These are phyloP conservation scores for Siphamia tubifer DNA, from an alignment of 2,113 vertebrate species.

Conservation along the genomic window DNA sequence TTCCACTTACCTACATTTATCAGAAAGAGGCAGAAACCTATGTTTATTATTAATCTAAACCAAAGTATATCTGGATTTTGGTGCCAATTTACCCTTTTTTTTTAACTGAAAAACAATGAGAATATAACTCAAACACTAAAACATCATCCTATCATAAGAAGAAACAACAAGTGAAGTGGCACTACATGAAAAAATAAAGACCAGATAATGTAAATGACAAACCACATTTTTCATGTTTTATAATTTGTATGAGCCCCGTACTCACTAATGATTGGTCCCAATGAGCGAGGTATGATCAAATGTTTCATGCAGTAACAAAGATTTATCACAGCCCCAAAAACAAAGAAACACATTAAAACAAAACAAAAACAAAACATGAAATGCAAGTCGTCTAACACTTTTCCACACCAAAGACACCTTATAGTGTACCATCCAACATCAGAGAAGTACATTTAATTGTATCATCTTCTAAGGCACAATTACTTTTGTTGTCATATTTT, in stretches of 20 bases:
- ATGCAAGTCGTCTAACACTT: not conserved
- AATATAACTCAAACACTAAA: constrained; percentile 10
- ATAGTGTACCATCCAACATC: constrained; percentile 1
- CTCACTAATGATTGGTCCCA: constrained; percentile 60
- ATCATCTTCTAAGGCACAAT: constrained; percentile 76
- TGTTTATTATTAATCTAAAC: not conserved
- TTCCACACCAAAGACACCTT: not conserved
- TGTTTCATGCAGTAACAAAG: constrained; percentile 43
- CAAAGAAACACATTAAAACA: not conserved
- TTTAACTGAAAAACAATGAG: constrained; percentile 18
- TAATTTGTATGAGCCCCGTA: not conserved
- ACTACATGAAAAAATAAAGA: not conserved
- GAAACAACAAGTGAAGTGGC: constrained; percentile 4
- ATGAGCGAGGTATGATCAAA: constrained; percentile 31
- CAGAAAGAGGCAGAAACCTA: constrained; percentile 3
- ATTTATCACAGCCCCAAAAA: constrained; percentile 2
- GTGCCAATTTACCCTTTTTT: not conserved
- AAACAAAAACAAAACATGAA: not conserved
- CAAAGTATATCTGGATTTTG: not conserved
- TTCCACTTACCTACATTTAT: constrained; percentile 1
- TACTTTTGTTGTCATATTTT: constrained; percentile 18
- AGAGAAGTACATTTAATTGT: not conserved
- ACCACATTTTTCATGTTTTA: not conserved
- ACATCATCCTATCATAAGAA: not conserved
- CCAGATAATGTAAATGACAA: not conserved